These are phyloP conservation scores for Drosophila azteca DNA, from an alignment of 1,140 invertebrate species.

Conservation along the genomic window DNA sequence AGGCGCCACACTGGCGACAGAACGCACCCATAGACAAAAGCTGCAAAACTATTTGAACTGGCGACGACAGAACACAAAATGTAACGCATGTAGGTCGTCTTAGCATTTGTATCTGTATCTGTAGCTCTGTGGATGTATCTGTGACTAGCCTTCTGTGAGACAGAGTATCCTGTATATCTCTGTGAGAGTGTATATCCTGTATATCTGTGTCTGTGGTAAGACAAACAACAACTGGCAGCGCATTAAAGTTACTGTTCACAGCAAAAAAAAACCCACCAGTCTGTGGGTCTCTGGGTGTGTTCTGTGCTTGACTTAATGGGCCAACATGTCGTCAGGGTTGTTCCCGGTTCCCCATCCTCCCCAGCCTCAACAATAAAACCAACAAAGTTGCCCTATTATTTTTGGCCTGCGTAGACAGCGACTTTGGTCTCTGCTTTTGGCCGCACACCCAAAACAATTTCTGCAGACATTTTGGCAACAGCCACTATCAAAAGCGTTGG, in stretches of 20 bases:
- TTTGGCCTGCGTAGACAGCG: conserved; percentile 63
- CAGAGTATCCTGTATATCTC: conserved; percentile 19
- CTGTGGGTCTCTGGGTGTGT: conserved; percentile 10
- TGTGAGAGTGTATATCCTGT: conserved; percentile 15
- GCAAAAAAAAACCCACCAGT: conserved; percentile 27
- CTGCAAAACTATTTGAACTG: conserved; percentile 45
- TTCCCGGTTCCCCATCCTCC: conserved; percentile 2
- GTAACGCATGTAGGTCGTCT: conserved; percentile 55
- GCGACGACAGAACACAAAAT: conserved; percentile 54
- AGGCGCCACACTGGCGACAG: conserved; percentile 62
- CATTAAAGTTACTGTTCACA: conserved; percentile 45
- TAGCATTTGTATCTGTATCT: conserved; percentile 8
- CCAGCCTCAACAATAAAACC: conserved; percentile 30
- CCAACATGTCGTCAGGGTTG: conserved; percentile 46
- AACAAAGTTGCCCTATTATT: conserved; percentile 69
- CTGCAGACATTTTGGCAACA: conserved; percentile 72
- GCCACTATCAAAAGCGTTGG: conserved; percentile 10
- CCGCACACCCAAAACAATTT: conserved; percentile 52
- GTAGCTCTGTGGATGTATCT: conserved; percentile 10
- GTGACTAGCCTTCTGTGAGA: conserved; percentile 4
- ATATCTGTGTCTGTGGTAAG: conserved; percentile 28
- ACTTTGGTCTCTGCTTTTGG: conserved; percentile 41
- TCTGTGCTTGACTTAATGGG: conserved; percentile 61
- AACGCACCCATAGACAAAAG: conserved; percentile 72
- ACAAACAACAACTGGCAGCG: conserved; percentile 50